phyloP scores from a whole-genome alignment of 2,797 vertebrate genomes.

The Acrocephalus scirpaceus region DNA sequence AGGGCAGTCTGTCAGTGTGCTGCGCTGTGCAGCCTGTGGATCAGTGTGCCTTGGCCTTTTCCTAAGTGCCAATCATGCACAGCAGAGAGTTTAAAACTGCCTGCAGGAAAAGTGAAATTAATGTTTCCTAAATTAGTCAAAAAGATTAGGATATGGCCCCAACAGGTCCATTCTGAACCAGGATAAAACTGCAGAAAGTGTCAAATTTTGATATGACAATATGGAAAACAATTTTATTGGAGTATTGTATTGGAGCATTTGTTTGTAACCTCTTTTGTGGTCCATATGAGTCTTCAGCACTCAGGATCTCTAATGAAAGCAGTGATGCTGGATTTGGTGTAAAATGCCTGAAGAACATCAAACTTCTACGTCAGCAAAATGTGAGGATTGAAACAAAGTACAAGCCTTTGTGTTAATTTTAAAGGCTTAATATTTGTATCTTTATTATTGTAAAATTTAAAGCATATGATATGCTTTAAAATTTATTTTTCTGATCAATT shows the following conservation, averaged over 20 bases:
- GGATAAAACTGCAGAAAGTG: not conserved
- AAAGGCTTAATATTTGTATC: not conserved
- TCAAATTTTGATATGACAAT: not conserved
- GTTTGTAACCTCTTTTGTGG: not conserved
- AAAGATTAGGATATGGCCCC: not conserved
- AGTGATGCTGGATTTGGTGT: not conserved
- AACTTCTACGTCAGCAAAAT: not conserved
- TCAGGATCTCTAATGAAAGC: not conserved
- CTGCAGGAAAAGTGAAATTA: not conserved
- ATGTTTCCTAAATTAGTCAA: not conserved
- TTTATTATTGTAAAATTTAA: not conserved
- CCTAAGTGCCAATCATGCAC: not conserved
- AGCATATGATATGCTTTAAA: not conserved
- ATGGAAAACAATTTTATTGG: not conserved
- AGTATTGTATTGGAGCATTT: not conserved
- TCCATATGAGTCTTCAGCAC: not conserved
- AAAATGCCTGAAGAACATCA: not conserved
- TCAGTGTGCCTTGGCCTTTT: not conserved
- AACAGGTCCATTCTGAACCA: not conserved
- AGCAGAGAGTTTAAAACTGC: not conserved
- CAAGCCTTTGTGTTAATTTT: not conserved
- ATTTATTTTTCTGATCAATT: not conserved
- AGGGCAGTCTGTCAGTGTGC: fast-evolving
- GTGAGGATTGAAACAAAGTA: not conserved
- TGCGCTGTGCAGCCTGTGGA: not conserved